Evolutionary conservation across 2,888 invertebrate species (phyloP).

Genomic region (Eudemis profundana): DNA sequence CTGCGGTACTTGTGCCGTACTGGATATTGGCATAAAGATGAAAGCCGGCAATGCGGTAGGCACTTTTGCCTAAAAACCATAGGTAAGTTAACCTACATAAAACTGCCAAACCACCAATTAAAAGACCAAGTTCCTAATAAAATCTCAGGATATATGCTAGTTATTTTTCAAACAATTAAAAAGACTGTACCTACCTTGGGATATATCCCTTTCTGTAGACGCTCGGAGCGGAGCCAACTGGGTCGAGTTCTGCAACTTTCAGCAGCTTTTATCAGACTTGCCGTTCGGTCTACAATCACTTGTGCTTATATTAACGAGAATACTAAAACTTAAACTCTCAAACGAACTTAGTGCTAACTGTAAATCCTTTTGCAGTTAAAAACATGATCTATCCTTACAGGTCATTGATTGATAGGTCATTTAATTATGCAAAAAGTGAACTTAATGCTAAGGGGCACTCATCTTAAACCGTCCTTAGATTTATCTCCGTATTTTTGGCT

Average conservation of each 20-base stretch:
- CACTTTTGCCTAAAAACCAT: no score
- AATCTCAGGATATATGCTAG: not conserved
- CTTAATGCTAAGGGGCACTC: no score
- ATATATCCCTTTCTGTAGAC: slow-evolving; percentile 63
- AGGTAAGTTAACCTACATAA: no score
- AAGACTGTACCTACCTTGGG: slow-evolving; percentile 53
- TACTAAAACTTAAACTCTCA: slow-evolving; percentile 1
- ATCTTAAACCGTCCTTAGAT: no score
- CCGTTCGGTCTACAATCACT: slow-evolving; percentile 47
- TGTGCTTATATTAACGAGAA: slow-evolving; percentile 18
- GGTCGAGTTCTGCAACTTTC: slow-evolving; percentile 81
- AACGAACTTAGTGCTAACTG: not conserved
- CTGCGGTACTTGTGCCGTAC: no score
- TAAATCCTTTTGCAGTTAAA: not conserved
- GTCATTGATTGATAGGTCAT: no score
- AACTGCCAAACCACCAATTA: no score
- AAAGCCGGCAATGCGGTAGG: no score
- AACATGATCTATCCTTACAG: not conserved
- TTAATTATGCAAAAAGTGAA: no score
- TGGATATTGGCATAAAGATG: no score
- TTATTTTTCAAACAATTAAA: slow-evolving; percentile 60
- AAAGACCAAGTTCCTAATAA: no score
- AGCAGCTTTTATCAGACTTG: slow-evolving; percentile 65
- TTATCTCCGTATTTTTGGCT: no score
- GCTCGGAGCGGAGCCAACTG: slow-evolving; percentile 76